These are phyloP conservation scores for Hypena proboscidalis DNA, from an alignment of 2,888 invertebrate species.

Conservation along the genomic window DNA sequence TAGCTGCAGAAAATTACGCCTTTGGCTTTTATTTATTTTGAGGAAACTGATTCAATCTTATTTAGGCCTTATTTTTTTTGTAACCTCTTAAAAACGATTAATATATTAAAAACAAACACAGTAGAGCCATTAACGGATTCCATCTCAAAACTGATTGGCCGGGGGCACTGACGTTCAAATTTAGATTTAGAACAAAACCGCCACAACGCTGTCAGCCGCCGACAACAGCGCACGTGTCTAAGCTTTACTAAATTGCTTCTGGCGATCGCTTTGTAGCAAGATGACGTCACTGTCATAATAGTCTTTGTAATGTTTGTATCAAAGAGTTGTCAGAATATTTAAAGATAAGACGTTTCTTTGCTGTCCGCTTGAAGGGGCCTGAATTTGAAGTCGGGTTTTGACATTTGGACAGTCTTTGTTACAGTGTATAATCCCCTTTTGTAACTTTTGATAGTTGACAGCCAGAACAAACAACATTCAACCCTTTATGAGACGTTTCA, in stretches of 20 bases:
- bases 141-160: constrained; percentile 42
- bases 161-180: constrained; percentile 41
- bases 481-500: too few species aligned
- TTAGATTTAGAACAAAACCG: constrained; percentile 50
- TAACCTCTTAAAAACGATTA: too few species aligned
- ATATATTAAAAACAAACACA: constrained; percentile 1
- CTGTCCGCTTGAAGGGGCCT: constrained; percentile 11
- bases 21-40: too few species aligned
- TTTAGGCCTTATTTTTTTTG: too few species aligned
- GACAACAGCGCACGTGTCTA: constrained; percentile 45
- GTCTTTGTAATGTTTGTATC: constrained; percentile 33
- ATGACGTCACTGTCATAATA: constrained; percentile 45
- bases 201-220: constrained; percentile 52
- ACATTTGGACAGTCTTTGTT: background rate
- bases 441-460: too few species aligned
- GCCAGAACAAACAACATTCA: too few species aligned
- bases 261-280: constrained; percentile 50
- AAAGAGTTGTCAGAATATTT: constrained; percentile 37
- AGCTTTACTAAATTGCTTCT: constrained; percentile 32
- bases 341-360: constrained; percentile 39
- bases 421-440: too few species aligned
- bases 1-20: too few species aligned
- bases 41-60: too few species aligned
- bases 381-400: constrained; percentile 1
- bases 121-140: too few species aligned